Evolutionary conservation across 2,113 vertebrate genomes (phyloP).

Genomic region (Hypomesus transpacificus): DNA sequence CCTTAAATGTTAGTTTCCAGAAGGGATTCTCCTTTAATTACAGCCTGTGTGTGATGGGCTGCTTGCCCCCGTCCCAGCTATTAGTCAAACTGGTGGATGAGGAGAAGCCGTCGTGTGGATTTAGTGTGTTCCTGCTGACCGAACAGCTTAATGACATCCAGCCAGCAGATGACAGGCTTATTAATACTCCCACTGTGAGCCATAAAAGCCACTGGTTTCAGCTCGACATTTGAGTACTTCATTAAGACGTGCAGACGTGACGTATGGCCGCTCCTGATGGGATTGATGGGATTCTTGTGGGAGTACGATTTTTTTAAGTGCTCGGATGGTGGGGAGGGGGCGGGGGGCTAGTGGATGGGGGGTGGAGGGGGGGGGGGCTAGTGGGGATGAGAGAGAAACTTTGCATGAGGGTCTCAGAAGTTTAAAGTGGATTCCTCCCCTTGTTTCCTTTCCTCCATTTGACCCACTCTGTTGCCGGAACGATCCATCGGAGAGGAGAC

Average conservation of each 20-base stretch:
- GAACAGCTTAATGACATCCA: conserved; percentile 57
- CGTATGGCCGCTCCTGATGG: neutral
- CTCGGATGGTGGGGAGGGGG: neutral
- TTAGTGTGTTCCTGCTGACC: conserved; percentile 53
- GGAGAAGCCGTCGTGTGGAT: neutral
- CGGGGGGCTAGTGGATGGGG: neutral
- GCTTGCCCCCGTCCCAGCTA: conserved; percentile 11
- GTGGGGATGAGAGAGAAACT: neutral
- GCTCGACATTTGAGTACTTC: conserved; percentile 29
- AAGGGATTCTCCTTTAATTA: neutral
- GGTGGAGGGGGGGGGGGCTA: neutral
- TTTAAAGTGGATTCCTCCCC: too few relatives aligned
- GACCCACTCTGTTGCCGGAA: too few relatives aligned
- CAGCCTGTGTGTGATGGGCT: neutral
- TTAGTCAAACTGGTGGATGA: conserved; percentile 22
- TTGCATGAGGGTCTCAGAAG: too few relatives aligned
- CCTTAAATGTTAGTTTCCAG: conserved; percentile 10
- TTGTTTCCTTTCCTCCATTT: too few relatives aligned
- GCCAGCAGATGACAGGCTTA: conserved; percentile 30
- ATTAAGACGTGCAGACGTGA: conserved; percentile 15
- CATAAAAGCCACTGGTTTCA: conserved; percentile 60
- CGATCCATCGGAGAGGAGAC: too few relatives aligned
- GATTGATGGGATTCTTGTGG: neutral
- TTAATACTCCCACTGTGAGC: conserved; percentile 40
- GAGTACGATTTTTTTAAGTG: neutral